These are phyloP conservation scores for Botrylloides violaceus DNA, from an alignment of 23 tunicate genomes.

Conservation along the genomic window DNA sequence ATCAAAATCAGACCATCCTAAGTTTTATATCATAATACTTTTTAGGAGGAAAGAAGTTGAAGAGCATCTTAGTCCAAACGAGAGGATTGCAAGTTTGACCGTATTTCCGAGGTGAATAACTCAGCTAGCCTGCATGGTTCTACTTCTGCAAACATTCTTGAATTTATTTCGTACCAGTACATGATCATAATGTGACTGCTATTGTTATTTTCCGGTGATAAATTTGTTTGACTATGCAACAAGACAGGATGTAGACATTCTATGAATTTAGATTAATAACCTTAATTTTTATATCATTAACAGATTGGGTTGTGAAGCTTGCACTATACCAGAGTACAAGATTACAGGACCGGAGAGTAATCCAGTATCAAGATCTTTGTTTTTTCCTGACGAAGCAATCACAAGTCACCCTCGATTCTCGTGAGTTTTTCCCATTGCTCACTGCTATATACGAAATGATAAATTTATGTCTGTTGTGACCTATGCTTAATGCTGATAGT, in stretches of 20 bases:
- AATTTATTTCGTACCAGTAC: too few species aligned
- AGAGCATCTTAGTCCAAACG: slow-evolving; percentile 45
- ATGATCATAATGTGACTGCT: too few species aligned
- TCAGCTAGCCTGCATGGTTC: too few species aligned
- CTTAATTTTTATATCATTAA: not conserved
- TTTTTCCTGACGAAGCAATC: slow-evolving; percentile 94
- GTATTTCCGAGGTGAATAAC: slow-evolving; percentile 75
- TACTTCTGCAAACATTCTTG: too few species aligned
- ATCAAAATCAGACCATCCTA: too few species aligned
- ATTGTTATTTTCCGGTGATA: too few species aligned
- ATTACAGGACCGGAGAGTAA: slow-evolving; percentile 58
- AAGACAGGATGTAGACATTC: too few species aligned
- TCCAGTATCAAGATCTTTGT: slow-evolving; percentile 81
- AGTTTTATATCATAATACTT: too few species aligned
- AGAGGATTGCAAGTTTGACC: slow-evolving; percentile 71
- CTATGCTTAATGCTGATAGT: too few species aligned
- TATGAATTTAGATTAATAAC: not conserved
- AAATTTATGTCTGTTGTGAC: not conserved
- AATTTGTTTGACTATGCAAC: too few species aligned
- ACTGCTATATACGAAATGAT: not conserved
- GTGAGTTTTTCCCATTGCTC: slow-evolving; percentile 19
- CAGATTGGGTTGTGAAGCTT: slow-evolving; percentile 79
- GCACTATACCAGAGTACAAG: slow-evolving; percentile 49
- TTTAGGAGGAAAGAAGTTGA: slow-evolving; percentile 81
- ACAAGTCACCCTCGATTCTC: slow-evolving; percentile 89